Conservation (phyloP, 2,113 vertebrate genomes). For the Hippolais icterina region DNA sequence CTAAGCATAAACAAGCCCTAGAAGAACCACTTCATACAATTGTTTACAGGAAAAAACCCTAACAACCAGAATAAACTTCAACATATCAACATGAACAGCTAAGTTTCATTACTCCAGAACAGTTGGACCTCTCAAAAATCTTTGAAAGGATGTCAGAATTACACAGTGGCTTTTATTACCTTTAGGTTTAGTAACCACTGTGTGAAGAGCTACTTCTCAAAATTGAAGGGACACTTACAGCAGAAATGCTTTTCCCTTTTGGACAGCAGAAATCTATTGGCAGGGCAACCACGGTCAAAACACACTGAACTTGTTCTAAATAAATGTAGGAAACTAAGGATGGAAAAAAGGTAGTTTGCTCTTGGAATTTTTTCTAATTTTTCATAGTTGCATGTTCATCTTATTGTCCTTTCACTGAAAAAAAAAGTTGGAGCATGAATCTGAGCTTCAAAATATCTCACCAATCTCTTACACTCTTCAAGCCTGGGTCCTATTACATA, state of each 20-base stretch:
- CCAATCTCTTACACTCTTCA: neutral
- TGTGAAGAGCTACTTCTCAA: neutral
- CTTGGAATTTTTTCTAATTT: neutral
- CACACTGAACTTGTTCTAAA: neutral
- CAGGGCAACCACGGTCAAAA: neutral
- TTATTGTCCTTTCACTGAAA: neutral
- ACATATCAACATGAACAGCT: neutral
- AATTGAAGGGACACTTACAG: neutral
- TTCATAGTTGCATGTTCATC: neutral
- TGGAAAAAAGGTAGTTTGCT: neutral
- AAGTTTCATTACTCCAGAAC: neutral
- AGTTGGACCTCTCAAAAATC: neutral
- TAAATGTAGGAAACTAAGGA: neutral
- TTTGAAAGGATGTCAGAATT: neutral
- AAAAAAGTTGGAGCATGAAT: rapidly evolving
- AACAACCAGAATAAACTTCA: neutral
- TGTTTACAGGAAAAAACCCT: neutral
- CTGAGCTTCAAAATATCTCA: neutral
- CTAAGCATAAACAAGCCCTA: rapidly evolving
- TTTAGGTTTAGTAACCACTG: neutral
- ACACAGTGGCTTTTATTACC: neutral
- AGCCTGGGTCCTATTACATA: neutral
- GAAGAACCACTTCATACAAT: neutral
- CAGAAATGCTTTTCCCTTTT: neutral
- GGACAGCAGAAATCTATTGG: neutral